Percentiles rank a stretch among this genome's conserved stretches.
Conservation (phyloP, 2,888 invertebrate genomes). For the Amaurobius ferox region DNA sequence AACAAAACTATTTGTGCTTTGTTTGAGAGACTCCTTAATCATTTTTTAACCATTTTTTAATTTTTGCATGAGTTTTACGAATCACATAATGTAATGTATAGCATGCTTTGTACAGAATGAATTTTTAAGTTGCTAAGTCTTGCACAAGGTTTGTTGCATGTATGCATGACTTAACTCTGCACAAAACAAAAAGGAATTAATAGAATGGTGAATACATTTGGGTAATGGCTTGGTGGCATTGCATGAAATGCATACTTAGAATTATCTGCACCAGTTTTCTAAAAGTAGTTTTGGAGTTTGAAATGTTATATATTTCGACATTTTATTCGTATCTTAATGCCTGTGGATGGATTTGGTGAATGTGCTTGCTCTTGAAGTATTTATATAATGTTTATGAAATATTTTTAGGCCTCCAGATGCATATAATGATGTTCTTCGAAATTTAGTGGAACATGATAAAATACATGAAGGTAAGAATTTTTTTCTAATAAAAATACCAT, state of each 20-base stretch:
- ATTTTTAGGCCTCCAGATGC: constrained; percentile 70
- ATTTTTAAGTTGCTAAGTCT: not conserved
- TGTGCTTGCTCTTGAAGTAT: too few species aligned
- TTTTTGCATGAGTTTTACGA: too few species aligned
- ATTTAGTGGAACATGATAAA: constrained; percentile 69
- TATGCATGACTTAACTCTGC: constrained; percentile 14
- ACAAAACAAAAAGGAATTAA: constrained; percentile 58
- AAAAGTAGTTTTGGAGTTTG: too few species aligned
- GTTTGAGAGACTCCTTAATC: constrained; percentile 3
- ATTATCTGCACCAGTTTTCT: not conserved
- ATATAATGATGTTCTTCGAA: constrained; percentile 67
- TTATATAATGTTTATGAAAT: not conserved
- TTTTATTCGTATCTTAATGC: too few species aligned
- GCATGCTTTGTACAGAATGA: not conserved
- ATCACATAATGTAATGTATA: too few species aligned
- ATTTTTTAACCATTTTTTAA: too few species aligned
- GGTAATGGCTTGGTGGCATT: not conserved
- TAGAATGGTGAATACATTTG: not conserved
- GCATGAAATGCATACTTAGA: constrained; percentile 4
- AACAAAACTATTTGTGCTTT: too few species aligned
- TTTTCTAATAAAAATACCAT: too few species aligned
- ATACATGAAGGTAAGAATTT: constrained; percentile 49
- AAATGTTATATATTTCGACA: too few species aligned
- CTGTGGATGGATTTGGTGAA: too few species aligned
- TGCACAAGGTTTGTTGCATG: not conserved